Evolutionary conservation across 2,888 invertebrate genomes (phyloP).

Genomic region (Mesochorus sp.): DNA sequence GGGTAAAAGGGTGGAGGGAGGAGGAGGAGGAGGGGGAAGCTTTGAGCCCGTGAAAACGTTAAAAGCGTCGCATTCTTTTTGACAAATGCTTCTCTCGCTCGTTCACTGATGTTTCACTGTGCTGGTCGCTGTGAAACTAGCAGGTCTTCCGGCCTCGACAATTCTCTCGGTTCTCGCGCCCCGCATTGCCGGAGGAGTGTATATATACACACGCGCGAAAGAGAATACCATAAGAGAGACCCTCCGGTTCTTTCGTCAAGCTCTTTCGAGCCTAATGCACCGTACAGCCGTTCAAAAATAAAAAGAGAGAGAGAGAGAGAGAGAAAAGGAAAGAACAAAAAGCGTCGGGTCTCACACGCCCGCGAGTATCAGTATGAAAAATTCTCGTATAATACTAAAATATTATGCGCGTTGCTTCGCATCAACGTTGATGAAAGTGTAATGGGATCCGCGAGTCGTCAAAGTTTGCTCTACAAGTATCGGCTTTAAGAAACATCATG

Average conservation of each 20-base stretch:
- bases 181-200: conserved; percentile 9
- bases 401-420: too few relatives aligned
- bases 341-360: conserved; percentile 3
- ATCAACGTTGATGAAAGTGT: too few relatives aligned
- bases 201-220: conserved; percentile 1
- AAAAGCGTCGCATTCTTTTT: conserved; percentile 72
- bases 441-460: too few relatives aligned
- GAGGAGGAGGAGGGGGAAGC: conserved; percentile 42
- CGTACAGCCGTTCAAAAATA: conserved; percentile 38
- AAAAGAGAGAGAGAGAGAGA: too few relatives aligned
- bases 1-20: neutral
- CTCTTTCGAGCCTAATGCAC: conserved; percentile 57
- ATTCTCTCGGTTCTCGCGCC: conserved; percentile 42
- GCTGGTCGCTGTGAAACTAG: conserved; percentile 35
- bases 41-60: conserved; percentile 69
- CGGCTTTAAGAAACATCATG: too few relatives aligned
- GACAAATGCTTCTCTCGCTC: conserved; percentile 67
- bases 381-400: too few relatives aligned
- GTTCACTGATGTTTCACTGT: conserved; percentile 40
- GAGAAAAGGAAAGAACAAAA: conserved; percentile 24
- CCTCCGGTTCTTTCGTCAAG: conserved; percentile 23
- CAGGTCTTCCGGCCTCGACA: conserved; percentile 65
- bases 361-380: too few relatives aligned
- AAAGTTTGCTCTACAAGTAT: too few relatives aligned
- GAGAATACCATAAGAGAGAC: neutral